phyloP scores from a whole-genome alignment of 2,113 vertebrate genomes.

The Nerophis ophidion region DNA sequence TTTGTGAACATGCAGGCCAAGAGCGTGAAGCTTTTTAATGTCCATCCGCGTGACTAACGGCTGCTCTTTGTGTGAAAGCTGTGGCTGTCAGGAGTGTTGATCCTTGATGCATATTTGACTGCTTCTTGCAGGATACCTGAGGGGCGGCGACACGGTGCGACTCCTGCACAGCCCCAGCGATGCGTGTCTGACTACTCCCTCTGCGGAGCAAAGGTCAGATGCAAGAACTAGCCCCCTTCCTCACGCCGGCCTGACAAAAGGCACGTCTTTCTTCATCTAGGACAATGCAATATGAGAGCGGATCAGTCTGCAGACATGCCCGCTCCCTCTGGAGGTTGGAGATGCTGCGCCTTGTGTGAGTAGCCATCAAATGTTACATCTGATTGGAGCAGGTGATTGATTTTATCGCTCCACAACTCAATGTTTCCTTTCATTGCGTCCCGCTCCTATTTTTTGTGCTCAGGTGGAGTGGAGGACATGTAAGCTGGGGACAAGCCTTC shows the following conservation, averaged over 20 bases:
- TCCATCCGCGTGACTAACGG: background rate
- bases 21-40: background rate
- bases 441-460: background rate
- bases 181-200: conserved; percentile 85
- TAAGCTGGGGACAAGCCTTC: conserved; percentile 87
- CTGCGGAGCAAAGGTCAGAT: conserved; percentile 79
- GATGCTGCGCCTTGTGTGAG: conserved; percentile 90
- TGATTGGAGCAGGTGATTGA: conserved; percentile 1
- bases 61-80: background rate
- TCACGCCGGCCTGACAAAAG: conserved; percentile 1
- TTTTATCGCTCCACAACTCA: conserved; percentile 1
- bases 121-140: conserved; percentile 79
- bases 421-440: background rate
- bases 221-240: background rate
- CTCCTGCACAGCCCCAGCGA: conserved; percentile 89
- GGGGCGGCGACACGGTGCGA: conserved; percentile 86
- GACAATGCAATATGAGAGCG: conserved; percentile 86
- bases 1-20: background rate
- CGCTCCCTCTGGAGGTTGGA: conserved; percentile 93
- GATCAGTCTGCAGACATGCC: conserved; percentile 82
- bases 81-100: no score
- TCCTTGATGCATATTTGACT: background rate
- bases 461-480: conserved; percentile 93
- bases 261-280: conserved; percentile 62
- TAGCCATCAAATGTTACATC: conserved; percentile 29